Evolutionary conservation across 2,888 invertebrate genomes (phyloP), one percentile per base, ranked within the genome.

Genomic region (Dolomedes plantarius): DNA sequence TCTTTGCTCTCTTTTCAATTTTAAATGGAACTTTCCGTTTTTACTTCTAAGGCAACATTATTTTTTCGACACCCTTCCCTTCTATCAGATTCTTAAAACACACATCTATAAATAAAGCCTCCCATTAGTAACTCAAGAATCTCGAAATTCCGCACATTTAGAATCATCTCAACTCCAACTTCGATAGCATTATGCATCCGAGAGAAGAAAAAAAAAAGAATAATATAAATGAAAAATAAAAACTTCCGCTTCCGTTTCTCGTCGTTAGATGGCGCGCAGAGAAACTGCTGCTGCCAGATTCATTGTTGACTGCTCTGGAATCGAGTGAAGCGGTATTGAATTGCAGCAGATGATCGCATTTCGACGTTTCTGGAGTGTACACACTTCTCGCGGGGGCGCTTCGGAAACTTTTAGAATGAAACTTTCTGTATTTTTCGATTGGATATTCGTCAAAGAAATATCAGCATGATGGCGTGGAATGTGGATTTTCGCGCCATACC

Each of bases 341-440:
- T 77, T 83, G 83, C 56, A 56, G 56, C 83, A 83, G 83, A 83
- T 72, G 83, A 76, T 72, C 71, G 56, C 72, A 72, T 67, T n/a
- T 83, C 77, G 50, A 64, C 36, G 56, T 50, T 41, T 67, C 83
- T 64, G 65, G 77, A 67, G 76, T 77, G 72, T 81, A 73, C 72
- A 79, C 67, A 67, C 50, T 74, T 36, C 23, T 29, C 23, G 56
- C 56, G 23, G 56, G 56, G 56, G 56, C 56, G 71, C 50, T 56
- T 36, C 46, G 13, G 39, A 71, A 31, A 56, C 23, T 67, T 36
- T 65, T 56, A 56, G 56, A 56, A 56, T 56, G 56, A 56, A 56
- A 56, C 56, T 56, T 56, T 56, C 56, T 56, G 56, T 23, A 56
- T 41, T 69, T 32, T 64, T 71, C 56, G 67, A 69, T 72, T 72